Evolutionary conservation across 2,113 vertebrate species (phyloP).

Genomic region (Pluvianellus socialis): DNA sequence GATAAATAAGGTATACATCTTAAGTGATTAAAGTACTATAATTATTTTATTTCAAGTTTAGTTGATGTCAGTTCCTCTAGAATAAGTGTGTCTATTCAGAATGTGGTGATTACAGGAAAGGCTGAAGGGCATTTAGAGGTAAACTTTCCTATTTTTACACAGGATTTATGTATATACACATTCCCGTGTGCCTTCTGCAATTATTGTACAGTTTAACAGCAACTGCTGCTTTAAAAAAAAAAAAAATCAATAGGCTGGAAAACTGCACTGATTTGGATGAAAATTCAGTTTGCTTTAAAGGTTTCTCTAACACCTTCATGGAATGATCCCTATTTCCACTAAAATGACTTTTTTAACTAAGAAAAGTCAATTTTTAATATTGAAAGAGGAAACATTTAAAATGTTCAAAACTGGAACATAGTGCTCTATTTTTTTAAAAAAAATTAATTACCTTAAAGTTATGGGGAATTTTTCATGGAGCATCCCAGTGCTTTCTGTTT

Average conservation of each 20-base stretch:
- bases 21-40: slow-evolving; percentile 5
- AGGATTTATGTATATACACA: background rate
- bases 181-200: background rate
- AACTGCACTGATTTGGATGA: background rate
- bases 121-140: background rate
- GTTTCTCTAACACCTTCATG: background rate
- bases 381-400: background rate
- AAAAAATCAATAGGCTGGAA: background rate
- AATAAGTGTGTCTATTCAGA: slow-evolving; percentile 1
- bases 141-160: background rate
- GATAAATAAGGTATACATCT: background rate
- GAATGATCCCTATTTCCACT: background rate
- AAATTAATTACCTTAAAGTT: background rate
- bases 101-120: background rate
- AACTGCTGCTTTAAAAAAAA: background rate
- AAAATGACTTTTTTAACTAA: background rate
- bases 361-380: background rate
- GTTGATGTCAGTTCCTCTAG: background rate
- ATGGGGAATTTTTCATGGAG: background rate
- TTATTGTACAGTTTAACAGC: background rate
- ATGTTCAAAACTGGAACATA: background rate
- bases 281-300: background rate
- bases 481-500: background rate
- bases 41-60: slow-evolving; percentile 49
- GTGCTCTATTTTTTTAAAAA: background rate